phyloP scores from a whole-genome alignment of 2,888 invertebrate genomes.

The Leptothorax acervorum region DNA sequence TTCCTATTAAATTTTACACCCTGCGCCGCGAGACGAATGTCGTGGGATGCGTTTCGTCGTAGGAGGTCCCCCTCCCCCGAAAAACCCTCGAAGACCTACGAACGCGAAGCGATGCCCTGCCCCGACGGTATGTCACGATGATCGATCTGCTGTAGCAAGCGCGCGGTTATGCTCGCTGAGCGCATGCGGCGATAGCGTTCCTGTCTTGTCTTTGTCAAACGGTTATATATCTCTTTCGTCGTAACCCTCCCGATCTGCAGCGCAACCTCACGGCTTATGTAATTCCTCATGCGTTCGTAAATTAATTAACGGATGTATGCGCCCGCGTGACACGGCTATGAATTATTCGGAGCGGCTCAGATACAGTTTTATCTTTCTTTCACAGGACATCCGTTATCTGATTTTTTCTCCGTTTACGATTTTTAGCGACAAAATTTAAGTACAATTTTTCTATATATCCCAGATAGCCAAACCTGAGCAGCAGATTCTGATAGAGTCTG shows the following conservation, averaged over 20 bases:
- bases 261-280: conserved; percentile 5
- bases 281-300: conserved; percentile 24
- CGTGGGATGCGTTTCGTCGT: conserved; percentile 14
- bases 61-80: conserved; percentile 10
- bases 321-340: background rate
- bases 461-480: no score
- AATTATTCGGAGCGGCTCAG: background rate
- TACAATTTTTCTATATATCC: no score
- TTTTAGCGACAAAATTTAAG: no score
- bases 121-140: conserved; percentile 73
- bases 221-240: conserved; percentile 43
- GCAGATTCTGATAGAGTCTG: no score
- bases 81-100: conserved; percentile 54
- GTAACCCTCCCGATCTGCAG: conserved; percentile 21
- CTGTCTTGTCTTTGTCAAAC: conserved; percentile 49
- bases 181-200: conserved; percentile 53
- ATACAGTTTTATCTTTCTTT: no score
- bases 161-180: conserved; percentile 59
- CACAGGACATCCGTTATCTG: background rate
- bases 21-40: conserved; percentile 1
- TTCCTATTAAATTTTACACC: conserved; percentile 17
- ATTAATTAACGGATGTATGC: conserved; percentile 33
- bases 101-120: conserved; percentile 14
- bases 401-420: no score
- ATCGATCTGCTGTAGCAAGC: conserved; percentile 70